Evolutionary conservation across 2,797 vertebrate species (phyloP).

Genomic region (Yasuhikotakia modesta): DNA sequence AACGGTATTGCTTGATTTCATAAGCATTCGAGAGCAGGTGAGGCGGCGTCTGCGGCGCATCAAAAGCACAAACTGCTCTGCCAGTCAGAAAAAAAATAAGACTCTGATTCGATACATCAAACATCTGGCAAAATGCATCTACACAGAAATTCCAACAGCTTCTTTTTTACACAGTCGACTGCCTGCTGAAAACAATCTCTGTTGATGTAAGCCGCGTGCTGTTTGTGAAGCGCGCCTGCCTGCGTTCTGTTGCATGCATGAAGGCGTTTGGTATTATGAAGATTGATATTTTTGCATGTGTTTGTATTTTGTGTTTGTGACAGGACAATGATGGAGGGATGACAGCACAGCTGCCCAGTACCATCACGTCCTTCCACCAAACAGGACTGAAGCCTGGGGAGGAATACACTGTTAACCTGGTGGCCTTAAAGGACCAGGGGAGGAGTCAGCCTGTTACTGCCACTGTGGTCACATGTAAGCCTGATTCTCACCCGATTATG

Average conservation of each 20-base stretch:
- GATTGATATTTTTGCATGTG: constrained; percentile 38
- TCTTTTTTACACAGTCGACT: constrained; percentile 24
- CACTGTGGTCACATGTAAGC: constrained; percentile 87
- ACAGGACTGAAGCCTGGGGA: constrained; percentile 93
- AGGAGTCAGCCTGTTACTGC: constrained; percentile 88
- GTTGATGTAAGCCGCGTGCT: constrained; percentile 28
- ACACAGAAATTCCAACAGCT: constrained; percentile 9
- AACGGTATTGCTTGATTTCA: constrained; percentile 35
- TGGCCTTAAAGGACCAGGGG: constrained; percentile 91
- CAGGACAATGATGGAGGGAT: constrained; percentile 96
- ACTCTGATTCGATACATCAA: constrained; percentile 27
- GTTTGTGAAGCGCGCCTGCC: constrained; percentile 43
- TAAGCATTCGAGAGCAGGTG: constrained; percentile 15
- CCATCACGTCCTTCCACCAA: constrained; percentile 92
- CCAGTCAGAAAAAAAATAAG: neutral
- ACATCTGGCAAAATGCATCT: constrained; percentile 28
- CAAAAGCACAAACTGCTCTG: constrained; percentile 5
- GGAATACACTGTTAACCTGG: constrained; percentile 91
- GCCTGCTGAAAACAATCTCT: constrained; percentile 41
- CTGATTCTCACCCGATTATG: neutral
- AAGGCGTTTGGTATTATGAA: constrained; percentile 13
- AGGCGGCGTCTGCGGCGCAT: constrained; percentile 10
- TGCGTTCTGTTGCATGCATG: constrained; percentile 32
- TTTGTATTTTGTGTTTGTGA: constrained; percentile 3
- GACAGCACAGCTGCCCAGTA: constrained; percentile 94